Base-by-base conservation (phyloP, 1,140 invertebrate genomes). In the Drosophila tropicalis region DNA sequence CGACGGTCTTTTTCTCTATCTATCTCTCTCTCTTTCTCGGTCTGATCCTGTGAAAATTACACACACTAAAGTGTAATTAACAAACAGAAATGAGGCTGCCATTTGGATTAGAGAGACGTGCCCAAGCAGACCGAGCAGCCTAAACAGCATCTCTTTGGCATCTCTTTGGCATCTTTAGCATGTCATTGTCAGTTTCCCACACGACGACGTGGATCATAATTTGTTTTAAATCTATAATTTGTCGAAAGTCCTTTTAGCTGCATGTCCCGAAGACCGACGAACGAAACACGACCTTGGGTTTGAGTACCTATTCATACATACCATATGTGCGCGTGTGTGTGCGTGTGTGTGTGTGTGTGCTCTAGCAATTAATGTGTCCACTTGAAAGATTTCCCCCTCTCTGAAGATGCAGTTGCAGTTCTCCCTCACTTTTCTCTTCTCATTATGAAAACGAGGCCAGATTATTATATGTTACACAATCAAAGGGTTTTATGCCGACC, bases 11-110 rank as follows among this genome's bases (percentile, higher is more conserved):
- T 32, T 51, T 58, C 13, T 44, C 40, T 47, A 51, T 55, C 3
- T 47, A 7, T 47, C 44, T 17, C 15, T 44, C 25, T 34, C 62
- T 41, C 61, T 19, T 19, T 22, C 17, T 22, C 19, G 4, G 12
- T 13, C 36, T 76, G 83, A 87, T 87, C 83, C 83, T 83, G 83
- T 83, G 83, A 87, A 83, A 87, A 87, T 79, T 83, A 83, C 79
- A 83, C 82, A 86, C 76, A 86, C 81, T 76, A 75, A 82, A 83
- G 72, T 79, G 83, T 76, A 86, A 86, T 86, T 86, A 86, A 86
- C 83, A 86, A 86, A 87, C 83, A 87, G 83, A 82, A 87, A 72
- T 87, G 84, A 87, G 84, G 83, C 84, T 87, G 83, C 83, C 62
- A 79, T 87, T 83, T 63, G 70, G 67, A 78, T 81, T 74, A 85